Percentiles rank a stretch among this genome's conserved stretches.
Conservation (phyloP, 1,140 invertebrate genomes). For the Bombus soroeensis region DNA sequence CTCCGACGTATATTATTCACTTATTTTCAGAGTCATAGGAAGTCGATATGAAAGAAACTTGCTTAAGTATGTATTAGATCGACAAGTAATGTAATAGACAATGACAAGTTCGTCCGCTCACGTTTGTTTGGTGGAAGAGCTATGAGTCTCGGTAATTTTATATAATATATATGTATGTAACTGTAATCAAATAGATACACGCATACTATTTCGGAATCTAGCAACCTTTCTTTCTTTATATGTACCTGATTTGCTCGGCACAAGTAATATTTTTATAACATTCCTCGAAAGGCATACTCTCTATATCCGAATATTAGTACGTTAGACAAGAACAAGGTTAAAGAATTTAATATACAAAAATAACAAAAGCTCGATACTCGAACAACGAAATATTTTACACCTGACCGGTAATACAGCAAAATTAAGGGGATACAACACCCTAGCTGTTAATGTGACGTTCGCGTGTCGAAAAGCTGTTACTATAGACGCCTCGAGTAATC, state of each 20-base stretch:
- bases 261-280: too few species aligned
- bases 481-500: slow-evolving; percentile 70
- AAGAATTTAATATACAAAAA: neutral
- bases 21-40: neutral
- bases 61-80: too few species aligned
- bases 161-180: too few species aligned
- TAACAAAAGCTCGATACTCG: slow-evolving; percentile 7
- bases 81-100: too few species aligned
- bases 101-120: too few species aligned
- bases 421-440: slow-evolving; percentile 61
- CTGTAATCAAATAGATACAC: neutral
- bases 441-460: slow-evolving; percentile 71
- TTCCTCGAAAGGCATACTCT: neutral
- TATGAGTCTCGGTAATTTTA: too few species aligned
- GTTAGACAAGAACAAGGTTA: neutral
- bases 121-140: too few species aligned
- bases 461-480: slow-evolving; percentile 74
- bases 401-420: slow-evolving; percentile 37
- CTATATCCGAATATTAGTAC: neutral
- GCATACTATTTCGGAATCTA: neutral
- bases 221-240: neutral
- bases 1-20: slow-evolving; percentile 25
- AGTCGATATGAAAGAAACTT: too few species aligned
- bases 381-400: slow-evolving; percentile 49
- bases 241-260: too few species aligned